Evolutionary conservation across 1,140 invertebrate genomes (phyloP).

Genomic region (Ptiloglossa arizonensis): DNA sequence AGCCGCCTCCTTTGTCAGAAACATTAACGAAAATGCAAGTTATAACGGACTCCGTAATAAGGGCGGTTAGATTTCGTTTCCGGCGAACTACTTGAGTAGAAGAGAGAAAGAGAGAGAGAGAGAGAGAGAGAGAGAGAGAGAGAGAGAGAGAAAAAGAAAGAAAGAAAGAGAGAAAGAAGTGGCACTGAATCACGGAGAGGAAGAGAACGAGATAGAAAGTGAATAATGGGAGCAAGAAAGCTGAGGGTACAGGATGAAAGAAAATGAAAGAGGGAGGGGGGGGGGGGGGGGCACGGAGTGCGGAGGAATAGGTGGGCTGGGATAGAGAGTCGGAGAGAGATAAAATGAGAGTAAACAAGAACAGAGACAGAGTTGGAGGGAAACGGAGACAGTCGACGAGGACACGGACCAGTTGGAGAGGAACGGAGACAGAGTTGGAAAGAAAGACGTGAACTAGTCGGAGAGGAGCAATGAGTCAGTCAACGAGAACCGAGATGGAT

Average conservation of each 20-base stretch:
- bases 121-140: not conserved
- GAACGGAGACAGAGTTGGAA: no score
- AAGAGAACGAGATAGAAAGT: constrained; percentile 15
- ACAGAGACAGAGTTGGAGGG: not conserved
- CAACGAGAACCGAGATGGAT: no score
- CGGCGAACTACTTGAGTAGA: constrained; percentile 33
- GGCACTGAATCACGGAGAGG: constrained; percentile 29
- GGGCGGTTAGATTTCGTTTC: constrained; percentile 43
- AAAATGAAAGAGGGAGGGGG: not conserved
- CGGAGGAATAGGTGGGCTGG: no score
- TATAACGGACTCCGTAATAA: constrained; percentile 59
- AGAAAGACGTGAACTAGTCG: no score
- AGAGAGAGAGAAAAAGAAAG: constrained; percentile 9
- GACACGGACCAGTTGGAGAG: no score
- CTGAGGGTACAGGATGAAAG: not conserved
- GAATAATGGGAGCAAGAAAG: constrained; percentile 20
- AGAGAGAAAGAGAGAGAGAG: constrained; percentile 29
- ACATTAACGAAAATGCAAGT: constrained; percentile 59
- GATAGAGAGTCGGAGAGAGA: not conserved
- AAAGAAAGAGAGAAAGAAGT: not conserved
- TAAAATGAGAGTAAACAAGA: constrained; percentile 12
- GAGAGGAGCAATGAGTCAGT: no score
- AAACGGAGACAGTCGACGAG: not conserved
- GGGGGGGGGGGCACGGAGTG: not conserved
- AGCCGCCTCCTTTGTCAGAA: constrained; percentile 30